Evolutionary conservation across 1,140 invertebrate genomes (phyloP).

Genomic region (Leguminivora glycinivorella): DNA sequence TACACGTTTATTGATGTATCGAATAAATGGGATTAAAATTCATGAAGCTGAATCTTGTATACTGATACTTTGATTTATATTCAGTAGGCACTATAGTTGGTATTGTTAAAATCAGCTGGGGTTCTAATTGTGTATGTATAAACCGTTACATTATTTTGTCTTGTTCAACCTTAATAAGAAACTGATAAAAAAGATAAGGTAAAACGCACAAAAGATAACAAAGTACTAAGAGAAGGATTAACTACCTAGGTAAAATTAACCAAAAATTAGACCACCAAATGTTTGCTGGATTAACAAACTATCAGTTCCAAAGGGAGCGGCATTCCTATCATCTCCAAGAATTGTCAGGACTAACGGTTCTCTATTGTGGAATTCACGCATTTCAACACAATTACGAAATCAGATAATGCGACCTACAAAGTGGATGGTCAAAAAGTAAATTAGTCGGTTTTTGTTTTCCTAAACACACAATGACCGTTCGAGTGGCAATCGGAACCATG

Average conservation of each 20-base stretch:
- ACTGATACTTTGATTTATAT: neutral
- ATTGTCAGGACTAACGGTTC: slow-evolving; percentile 40
- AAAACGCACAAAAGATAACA: neutral
- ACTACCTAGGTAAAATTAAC: neutral
- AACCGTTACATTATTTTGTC: neutral
- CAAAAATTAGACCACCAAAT: slow-evolving; percentile 15
- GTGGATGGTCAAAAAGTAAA: slow-evolving; percentile 46
- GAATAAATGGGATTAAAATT: slow-evolving; percentile 17
- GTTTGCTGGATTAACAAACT: neutral
- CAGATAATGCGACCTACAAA: slow-evolving; percentile 48
- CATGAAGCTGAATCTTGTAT: neutral
- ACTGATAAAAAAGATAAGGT: neutral
- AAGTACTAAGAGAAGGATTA: neutral
- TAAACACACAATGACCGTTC: slow-evolving; percentile 56
- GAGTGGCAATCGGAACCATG: slow-evolving; percentile 44
- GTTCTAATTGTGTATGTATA: neutral
- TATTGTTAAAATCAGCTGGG: neutral
- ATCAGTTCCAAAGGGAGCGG: slow-evolving; percentile 30
- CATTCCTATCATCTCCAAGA: slow-evolving; percentile 3
- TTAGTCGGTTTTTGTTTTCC: slow-evolving; percentile 63
- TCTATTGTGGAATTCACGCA: slow-evolving; percentile 32
- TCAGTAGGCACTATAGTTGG: neutral
- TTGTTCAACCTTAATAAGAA: neutral
- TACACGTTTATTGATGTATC: slow-evolving; percentile 21
- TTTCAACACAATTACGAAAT: slow-evolving; percentile 31